These are phyloP conservation scores for Drosophila tropicalis DNA, from an alignment of 1,140 invertebrate species.

Conservation along the genomic window DNA sequence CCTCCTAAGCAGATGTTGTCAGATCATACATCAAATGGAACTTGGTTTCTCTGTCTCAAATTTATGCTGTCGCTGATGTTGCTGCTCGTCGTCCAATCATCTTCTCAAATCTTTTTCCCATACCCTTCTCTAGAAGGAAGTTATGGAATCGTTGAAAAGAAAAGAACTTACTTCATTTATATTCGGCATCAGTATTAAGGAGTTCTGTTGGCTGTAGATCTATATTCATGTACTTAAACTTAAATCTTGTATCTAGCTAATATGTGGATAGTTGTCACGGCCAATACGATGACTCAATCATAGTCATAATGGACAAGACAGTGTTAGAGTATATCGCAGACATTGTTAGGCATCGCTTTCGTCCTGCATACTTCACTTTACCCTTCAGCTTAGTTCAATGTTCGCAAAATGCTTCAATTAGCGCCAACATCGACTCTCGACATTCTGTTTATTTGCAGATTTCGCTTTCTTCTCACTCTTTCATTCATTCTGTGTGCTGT, in stretches of 20 bases:
- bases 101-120: background rate
- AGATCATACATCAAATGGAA: conserved; percentile 11
- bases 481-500: conserved; percentile 19
- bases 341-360: too few relatives aligned
- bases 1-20: conserved; percentile 17
- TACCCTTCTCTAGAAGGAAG: too few relatives aligned
- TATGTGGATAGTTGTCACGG: too few relatives aligned
- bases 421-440: conserved; percentile 45
- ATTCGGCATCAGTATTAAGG: too few relatives aligned
- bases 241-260: too few relatives aligned
- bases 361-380: background rate
- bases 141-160: too few relatives aligned
- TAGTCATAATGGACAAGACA: too few relatives aligned
- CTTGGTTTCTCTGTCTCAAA: background rate
- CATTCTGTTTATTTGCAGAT: conserved; percentile 71
- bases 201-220: too few relatives aligned
- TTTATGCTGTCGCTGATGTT: background rate
- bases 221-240: too few relatives aligned
- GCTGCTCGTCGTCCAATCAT: background rate
- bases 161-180: too few relatives aligned
- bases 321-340: too few relatives aligned
- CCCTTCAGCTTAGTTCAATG: conserved; percentile 28
- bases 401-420: conserved; percentile 72
- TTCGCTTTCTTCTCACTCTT: conserved; percentile 27
- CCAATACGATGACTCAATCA: too few relatives aligned